Conservation (phyloP, 2,888 invertebrate genomes). For the Rhopalosiphum nymphaeae region DNA sequence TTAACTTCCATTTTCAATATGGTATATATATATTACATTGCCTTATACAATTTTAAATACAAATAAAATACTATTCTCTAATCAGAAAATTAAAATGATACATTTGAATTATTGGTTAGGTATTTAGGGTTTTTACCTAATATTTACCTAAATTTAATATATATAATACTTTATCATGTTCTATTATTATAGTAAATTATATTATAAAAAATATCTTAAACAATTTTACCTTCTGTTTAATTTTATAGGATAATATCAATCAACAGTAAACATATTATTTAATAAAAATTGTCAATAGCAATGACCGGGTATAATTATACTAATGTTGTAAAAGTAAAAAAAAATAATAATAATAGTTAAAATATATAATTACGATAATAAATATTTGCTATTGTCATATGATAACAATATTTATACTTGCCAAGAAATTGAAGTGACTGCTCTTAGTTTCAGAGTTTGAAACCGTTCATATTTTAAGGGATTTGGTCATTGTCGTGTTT, state of each 20-base stretch:
- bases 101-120: background rate
- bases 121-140: background rate
- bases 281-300: background rate
- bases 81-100: background rate
- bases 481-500: background rate
- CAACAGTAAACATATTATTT: background rate
- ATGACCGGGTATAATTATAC: background rate
- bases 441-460: background rate
- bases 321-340: background rate
- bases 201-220: background rate
- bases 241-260: background rate
- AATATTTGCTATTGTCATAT: background rate
- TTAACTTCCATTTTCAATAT: background rate
- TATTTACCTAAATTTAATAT: no score
- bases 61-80: background rate
- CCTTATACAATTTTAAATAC: background rate
- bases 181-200: background rate
- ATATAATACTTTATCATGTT: background rate
- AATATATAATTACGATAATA: background rate
- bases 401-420: background rate
- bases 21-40: background rate
- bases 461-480: background rate
- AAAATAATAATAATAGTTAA: background rate
- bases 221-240: background rate
- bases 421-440: background rate